Evolutionary conservation across 2,797 vertebrate genomes (phyloP), one percentile per base, ranked within the genome.

Genomic region (Thaleichthys pacificus): DNA sequence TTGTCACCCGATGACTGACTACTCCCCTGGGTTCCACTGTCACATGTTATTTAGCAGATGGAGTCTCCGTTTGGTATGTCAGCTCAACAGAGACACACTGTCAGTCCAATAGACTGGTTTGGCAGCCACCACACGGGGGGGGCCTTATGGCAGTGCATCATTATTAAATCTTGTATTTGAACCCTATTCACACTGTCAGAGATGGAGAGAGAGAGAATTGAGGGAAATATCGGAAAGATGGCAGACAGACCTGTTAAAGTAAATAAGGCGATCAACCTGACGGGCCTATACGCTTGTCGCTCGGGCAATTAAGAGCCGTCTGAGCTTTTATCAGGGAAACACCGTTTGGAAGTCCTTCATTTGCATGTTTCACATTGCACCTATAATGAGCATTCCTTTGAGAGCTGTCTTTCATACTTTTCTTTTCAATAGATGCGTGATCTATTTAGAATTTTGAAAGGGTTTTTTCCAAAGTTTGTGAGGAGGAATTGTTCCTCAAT

Each of bases 71-170:
- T 80, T 80, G 72, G 75, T 72, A 76, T 76, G 80, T 77, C 63
- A 61, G 62, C 57, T 38, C 58, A 26, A 68, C 68, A 63, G 71
- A 76, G 75, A 71, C 28, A 71, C 28, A 51, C 56, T 63, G 85
- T 79, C 82, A 75, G 73, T 82, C 66, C 64, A 47, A 12, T 72
- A 72, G 15, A 70, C 70, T 77, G 74, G 73, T 58, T 70, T 87
- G 86, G 87, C 75, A 85, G 85, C 83, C 81, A 84, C 64, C 82
- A 82, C 81, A 82, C 83, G 11, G 38, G 35, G 35, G 35, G 38
- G 38, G 38, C 79, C 79, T 71, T 80, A 80, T 89, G 87, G 80
- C 73, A 71, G 51, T 51, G 65, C 75, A 76, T 70, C 71, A 32
- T 72, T 83, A 81, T 84, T 85, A 78, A 30, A 35, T 47, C 28